phyloP scores from a whole-genome alignment of 2,113 vertebrate species.

The Empidonax traillii region DNA sequence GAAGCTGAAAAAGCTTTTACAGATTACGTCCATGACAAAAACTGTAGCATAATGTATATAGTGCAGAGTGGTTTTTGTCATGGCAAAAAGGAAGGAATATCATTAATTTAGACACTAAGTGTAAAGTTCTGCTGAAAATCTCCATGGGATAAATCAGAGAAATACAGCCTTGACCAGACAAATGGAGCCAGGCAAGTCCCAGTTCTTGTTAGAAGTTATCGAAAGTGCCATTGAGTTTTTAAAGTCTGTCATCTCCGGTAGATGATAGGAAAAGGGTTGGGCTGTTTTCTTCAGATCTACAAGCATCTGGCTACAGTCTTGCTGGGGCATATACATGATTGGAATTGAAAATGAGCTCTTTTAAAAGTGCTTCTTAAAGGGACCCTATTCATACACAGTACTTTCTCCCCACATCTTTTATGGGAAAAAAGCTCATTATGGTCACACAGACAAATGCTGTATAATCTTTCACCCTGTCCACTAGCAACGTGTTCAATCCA shows the following conservation, averaged over 20 bases:
- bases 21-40: conserved; percentile 64
- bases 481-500: conserved; percentile 59
- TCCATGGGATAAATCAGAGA: conserved; percentile 65
- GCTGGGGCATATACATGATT: conserved; percentile 61
- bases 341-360: conserved; percentile 64
- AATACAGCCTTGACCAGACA: conserved; percentile 64
- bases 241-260: conserved; percentile 63
- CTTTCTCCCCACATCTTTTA: conserved; percentile 64
- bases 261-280: conserved; percentile 67
- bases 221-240: conserved; percentile 67
- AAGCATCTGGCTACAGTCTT: conserved; percentile 60
- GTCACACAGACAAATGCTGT: conserved; percentile 61
- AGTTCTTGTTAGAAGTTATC: conserved; percentile 66
- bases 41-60: conserved; percentile 73
- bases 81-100: conserved; percentile 65
- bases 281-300: conserved; percentile 61
- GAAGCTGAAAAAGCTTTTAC: conserved; percentile 73
- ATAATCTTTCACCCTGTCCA: conserved; percentile 69
- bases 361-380: conserved; percentile 60
- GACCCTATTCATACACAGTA: conserved; percentile 54
- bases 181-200: conserved; percentile 65
- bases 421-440: conserved; percentile 61
- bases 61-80: conserved; percentile 63
- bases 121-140: conserved; percentile 69
- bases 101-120: conserved; percentile 73